phyloP scores from a whole-genome alignment of 2,888 invertebrate species.

The Anaspis maculata region DNA sequence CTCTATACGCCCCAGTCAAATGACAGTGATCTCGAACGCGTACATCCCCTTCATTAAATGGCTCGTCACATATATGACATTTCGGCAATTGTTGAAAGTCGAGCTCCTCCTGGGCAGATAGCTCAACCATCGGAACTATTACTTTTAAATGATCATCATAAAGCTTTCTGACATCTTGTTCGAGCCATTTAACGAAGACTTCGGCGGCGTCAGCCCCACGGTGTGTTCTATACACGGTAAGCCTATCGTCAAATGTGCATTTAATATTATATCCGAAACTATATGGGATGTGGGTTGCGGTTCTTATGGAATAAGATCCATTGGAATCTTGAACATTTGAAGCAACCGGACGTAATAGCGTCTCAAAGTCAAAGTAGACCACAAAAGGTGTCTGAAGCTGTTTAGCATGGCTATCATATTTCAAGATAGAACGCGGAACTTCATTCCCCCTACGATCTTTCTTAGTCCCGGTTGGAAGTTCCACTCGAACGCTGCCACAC shows the following conservation, averaged over 20 bases:
- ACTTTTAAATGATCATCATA: neutral
- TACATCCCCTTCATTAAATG: neutral
- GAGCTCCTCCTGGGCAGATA: conserved; percentile 1
- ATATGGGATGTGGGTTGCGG: no score
- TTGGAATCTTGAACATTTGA: neutral
- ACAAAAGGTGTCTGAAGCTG: conserved; percentile 1
- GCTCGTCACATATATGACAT: conserved; percentile 2
- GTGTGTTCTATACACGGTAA: neutral
- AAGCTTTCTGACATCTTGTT: neutral
- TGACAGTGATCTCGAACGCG: conserved; percentile 1
- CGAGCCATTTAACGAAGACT: neutral
- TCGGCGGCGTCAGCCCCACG: neutral
- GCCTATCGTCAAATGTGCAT: neutral
- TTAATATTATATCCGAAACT: conserved; percentile 2
- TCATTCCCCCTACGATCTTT: neutral
- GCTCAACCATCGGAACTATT: neutral
- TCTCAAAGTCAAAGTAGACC: conserved; percentile 2
- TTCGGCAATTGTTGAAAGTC: neutral
- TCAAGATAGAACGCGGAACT: neutral
- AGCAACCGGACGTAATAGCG: neutral
- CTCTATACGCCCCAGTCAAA: conserved; percentile 4
- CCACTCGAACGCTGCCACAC: no score
- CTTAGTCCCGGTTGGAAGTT: no score
- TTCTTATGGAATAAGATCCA: neutral
- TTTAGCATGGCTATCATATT: neutral